Base-by-base conservation (phyloP, 1,140 invertebrate genomes). In the Pararge aegeria region DNA sequence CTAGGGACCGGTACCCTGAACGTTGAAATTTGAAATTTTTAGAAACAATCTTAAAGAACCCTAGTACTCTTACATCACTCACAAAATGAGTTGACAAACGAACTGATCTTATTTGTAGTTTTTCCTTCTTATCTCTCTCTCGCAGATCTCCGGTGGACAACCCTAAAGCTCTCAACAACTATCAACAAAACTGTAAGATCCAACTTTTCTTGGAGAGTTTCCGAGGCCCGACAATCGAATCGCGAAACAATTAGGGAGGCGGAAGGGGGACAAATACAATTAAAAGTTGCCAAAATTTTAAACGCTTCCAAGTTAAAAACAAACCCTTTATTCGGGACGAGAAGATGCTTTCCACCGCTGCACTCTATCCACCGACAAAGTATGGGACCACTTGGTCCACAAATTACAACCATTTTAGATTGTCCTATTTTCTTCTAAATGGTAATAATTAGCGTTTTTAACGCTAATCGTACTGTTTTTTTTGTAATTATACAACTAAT, bases 281-380 rank as follows among this genome's bases (percentile, higher is more conserved):
- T 63, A 57, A 63, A 63, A 63, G 38, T 63, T 63, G 24, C 38
- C 29, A 63, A 57, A 63, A 52, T 62, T 34, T 63, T 48, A 48
- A 53, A 53, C 40, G 55, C 38, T 56, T 57, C 48, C 50, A 38
- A 53, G 53, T 20, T 7, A 34, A 34, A 10, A 1, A 9, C 27
- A 9, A 27, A 7, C 12, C 9, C 12, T 12, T n/a, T 34, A 7
- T 7, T 24, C 3, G 7, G 24, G 30, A 34, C 3, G 30, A 34
- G 30, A 34, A 34, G 30, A 10, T 10, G 12, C 12, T 12, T 10
- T 34, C 7, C 12, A 34, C 7, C 10, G 10, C 7, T 34, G 10
- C 10, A 4, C 27, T 27, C 27, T 27, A n/a, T n/a, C n/a, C n/a
- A n/a, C n/a, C n/a, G 27, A 1, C 27, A 4, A 1, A 27, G 27